Evolutionary conservation across 2,888 invertebrate species (phyloP), one percentile per base, ranked within the genome.

Genomic region (Hoplodrina blanda): DNA sequence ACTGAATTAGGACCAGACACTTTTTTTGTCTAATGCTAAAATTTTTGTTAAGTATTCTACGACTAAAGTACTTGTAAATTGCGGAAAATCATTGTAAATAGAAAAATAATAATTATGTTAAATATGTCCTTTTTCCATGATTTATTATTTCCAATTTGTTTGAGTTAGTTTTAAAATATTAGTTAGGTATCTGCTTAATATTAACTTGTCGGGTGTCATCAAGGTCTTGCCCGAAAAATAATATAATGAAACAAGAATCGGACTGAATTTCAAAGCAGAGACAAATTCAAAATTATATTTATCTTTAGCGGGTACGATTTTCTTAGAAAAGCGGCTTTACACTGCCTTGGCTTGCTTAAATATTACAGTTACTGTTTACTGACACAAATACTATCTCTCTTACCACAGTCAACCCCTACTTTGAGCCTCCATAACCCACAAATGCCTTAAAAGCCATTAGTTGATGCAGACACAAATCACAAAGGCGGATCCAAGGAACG

Each of bases 371-470:
- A 56, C 50, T 20, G 25, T 5, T 20, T 10, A 15, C n/a, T 49
- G 11, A 37, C 15, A 20, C 4, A 55, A 25, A 8, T 7, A 1
- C 8, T 11, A 1, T 37, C 37, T 7, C 25, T n/a, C 19, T 37
- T 53, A 49, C 20, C 10, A 50, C 25, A 63, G n/a, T n/a, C 19
- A 62, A 8, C 4, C 10, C n/a, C 25, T 41, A 15, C 49, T 13
- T 49, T 30, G n/a, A 68, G 25, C 19, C 20, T 13, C 30, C 52
- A 46, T 62, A 50, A 10, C 37, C 25, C 50, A 37, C 50, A 66
- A 66, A 60, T 20, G 30, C 52, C 41, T 78, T 56, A 19, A 54
- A 65, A 73, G 15, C 49, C 59, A 52, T 78, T 72, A 30, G 25
- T 17, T 46, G 54, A 52, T 50, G 13, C 2, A 41, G 11, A 49